Base-by-base conservation (phyloP, 2,113 vertebrate species). In the Tupaia tana region DNA sequence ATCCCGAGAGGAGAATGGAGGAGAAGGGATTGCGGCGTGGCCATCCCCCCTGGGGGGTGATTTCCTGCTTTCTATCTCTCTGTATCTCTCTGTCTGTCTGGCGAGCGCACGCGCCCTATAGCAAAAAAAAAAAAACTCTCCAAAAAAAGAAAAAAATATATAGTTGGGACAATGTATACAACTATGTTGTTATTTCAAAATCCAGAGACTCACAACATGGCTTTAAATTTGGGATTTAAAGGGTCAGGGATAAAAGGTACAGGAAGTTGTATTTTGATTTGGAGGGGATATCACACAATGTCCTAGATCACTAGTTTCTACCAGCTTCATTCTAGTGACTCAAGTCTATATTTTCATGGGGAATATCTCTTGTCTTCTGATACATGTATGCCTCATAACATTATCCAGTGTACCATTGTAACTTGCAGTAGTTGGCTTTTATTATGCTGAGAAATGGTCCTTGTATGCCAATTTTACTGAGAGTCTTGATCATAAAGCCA, bases 151-250 rank as follows among this genome's bases (percentile, higher is more conserved):
- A n/a, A n/a, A n/a, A n/a, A n/a, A n/a, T n/a, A n/a, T n/a, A 77
- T 31, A 91, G 27, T 79, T 74, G 15, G 9, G 4, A 75, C 24
- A 75, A 4, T 10, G 25, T 54, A 78, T 1, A 29, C 18, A 81
- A 34, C 64, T 71, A 69, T 29, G 11, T 58, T 77, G 34, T 84
- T 78, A 90, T 10, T 58, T 95, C 25, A 58, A 95, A 83, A 69
- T 3, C 7, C 15, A 80, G 8, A 95, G 15, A n/a, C 63, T 10
- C 11, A 75, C 20, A 64, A 29, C 20, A 56, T n/a, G 19, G 12
- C 24, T 91, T 91, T 92, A 69, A 91, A 82, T 82, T 67, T 56
- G 15, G 63, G 43, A 54, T 70, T 85, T 79, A 69, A 31, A 18
- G 79, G 15, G 15, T 5, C 7, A 24, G 20, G 2, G 43, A 67